These are phyloP conservation scores for Embidobia sp. DNA, from an alignment of 2,888 invertebrate species.

Conservation along the genomic window DNA sequence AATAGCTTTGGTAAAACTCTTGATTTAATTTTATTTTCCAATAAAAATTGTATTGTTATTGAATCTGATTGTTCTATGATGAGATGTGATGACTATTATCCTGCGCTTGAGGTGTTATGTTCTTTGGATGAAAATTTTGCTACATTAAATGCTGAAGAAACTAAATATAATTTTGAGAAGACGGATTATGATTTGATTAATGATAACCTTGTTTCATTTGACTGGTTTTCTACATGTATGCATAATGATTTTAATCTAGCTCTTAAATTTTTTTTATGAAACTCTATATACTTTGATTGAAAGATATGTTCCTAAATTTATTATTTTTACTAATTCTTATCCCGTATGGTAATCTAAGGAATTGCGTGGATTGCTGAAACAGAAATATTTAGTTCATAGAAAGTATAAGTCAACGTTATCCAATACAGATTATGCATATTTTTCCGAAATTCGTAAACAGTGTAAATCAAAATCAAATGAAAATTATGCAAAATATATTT, in stretches of 20 bases:
- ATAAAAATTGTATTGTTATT: not conserved
- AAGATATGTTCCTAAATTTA: no score
- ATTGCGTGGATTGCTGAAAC: no score
- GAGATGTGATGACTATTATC: constrained; percentile 4
- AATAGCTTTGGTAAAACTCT: not conserved
- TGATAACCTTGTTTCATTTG: not conserved
- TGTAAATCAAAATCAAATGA: no score
- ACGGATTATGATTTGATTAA: not conserved
- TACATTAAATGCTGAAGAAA: no score
- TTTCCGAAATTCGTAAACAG: no score
- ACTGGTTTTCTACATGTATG: not conserved
- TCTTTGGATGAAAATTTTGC: not conserved
- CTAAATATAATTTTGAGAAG: not conserved
- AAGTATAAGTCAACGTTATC: no score
- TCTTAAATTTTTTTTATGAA: not conserved
- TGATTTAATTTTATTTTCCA: not conserved
- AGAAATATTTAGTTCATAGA: no score
- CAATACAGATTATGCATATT: no score
- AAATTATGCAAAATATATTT: no score
- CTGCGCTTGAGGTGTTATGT: not conserved
- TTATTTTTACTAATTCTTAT: no score
- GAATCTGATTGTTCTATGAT: not conserved
- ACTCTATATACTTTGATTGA: no score
- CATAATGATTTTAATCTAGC: not conserved
- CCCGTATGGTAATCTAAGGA: no score